These are phyloP conservation scores for Leucophenga varia DNA, from an alignment of 1,140 invertebrate species.

Conservation along the genomic window DNA sequence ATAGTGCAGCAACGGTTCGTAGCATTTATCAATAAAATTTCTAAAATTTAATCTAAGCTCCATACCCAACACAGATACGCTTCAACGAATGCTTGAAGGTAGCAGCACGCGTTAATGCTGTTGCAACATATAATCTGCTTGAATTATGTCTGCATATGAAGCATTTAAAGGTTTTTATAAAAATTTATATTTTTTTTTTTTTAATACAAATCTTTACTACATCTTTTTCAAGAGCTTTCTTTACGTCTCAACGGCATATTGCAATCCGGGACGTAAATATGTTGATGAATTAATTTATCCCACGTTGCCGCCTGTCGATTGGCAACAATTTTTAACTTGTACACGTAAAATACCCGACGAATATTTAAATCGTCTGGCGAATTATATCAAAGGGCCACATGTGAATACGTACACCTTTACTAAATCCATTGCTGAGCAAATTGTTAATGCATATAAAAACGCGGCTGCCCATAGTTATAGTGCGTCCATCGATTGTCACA, in stretches of 20 bases:
- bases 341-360: constrained; percentile 64
- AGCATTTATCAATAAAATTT: constrained; percentile 6
- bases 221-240: constrained; percentile 68
- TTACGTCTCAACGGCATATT: constrained; percentile 87
- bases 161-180: constrained; percentile 73
- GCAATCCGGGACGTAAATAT: constrained; percentile 71
- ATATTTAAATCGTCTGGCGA: constrained; percentile 61
- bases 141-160: constrained; percentile 66
- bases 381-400: constrained; percentile 67
- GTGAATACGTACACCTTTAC: constrained; percentile 89
- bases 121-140: constrained; percentile 62
- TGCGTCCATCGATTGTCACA: constrained; percentile 88
- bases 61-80: constrained; percentile 47
- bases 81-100: constrained; percentile 80
- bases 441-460: constrained; percentile 64
- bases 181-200: too few species aligned
- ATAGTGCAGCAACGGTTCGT: constrained; percentile 80
- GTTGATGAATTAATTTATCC: constrained; percentile 75
- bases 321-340: constrained; percentile 64
- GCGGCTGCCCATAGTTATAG: constrained; percentile 82
- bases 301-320: constrained; percentile 62
- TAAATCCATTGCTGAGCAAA: constrained; percentile 80
- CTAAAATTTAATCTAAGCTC: background rate
- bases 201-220: too few species aligned
- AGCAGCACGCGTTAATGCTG: constrained; percentile 64